Conservation (phyloP, 1,140 invertebrate species). For the Metopolophium dirhodum region DNA sequence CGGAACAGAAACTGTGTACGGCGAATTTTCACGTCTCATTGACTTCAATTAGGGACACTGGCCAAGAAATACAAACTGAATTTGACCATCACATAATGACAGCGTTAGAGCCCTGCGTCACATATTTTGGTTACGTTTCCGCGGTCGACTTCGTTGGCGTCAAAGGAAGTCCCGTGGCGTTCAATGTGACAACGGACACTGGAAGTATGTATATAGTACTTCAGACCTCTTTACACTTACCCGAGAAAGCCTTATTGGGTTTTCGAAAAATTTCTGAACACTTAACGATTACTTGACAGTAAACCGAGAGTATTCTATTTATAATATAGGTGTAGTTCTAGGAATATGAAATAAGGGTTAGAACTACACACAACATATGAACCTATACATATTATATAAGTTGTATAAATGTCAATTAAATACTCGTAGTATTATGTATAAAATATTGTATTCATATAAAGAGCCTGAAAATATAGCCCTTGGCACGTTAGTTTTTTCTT, state of each 20-base stretch:
- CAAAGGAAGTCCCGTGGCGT: background rate
- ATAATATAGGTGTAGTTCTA: too few species aligned
- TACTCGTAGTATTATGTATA: too few species aligned
- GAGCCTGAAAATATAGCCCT: background rate
- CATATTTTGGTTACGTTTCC: background rate
- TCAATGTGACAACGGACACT: background rate
- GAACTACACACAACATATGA: too few species aligned
- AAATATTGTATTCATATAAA: background rate
- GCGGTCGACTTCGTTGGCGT: background rate
- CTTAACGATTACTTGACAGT: too few species aligned
- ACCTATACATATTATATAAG: too few species aligned
- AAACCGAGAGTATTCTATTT: too few species aligned
- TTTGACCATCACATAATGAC: too few species aligned
- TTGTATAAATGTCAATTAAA: too few species aligned
- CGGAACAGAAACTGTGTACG: background rate
- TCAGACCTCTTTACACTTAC: too few species aligned
- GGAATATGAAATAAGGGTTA: too few species aligned
- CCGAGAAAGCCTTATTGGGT: too few species aligned
- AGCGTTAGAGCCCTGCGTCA: slow-evolving; percentile 9
- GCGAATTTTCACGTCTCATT: background rate
- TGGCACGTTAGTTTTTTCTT: background rate
- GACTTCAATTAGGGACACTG: background rate
- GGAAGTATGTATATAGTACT: background rate
- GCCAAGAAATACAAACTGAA: background rate
- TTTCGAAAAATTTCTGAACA: too few species aligned